These are phyloP conservation scores for Dromaius novaehollandiae DNA, from an alignment of 2,113 vertebrate species.

Conservation along the genomic window DNA sequence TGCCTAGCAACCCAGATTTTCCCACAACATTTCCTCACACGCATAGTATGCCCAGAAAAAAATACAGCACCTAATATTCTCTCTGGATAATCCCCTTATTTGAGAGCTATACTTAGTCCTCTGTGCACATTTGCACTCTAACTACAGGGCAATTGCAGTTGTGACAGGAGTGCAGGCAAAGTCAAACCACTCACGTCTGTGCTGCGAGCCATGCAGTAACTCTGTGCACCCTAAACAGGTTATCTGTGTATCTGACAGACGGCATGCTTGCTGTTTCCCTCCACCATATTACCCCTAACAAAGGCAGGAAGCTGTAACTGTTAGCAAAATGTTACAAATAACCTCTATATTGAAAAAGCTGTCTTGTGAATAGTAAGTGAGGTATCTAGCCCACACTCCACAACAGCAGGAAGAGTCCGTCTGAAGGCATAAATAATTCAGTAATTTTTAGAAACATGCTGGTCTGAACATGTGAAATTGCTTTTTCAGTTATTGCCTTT, in stretches of 20 bases:
- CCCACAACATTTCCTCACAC: constrained; percentile 71
- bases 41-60: background rate
- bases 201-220: background rate
- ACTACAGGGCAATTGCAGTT: background rate
- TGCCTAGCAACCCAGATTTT: constrained; percentile 70
- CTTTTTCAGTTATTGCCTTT: background rate
- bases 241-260: constrained; percentile 21
- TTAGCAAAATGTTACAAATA: constrained; percentile 31
- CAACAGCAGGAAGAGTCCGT: background rate
- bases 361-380: background rate
- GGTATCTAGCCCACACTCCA: background rate
- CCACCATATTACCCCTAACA: constrained; percentile 75
- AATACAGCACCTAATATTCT: constrained; percentile 21
- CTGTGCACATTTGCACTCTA: background rate
- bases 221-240: background rate
- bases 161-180: background rate
- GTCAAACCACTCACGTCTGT: background rate
- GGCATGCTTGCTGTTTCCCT: constrained; percentile 39
- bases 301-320: constrained; percentile 67
- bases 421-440: constrained; percentile 5
- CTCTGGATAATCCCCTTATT: background rate
- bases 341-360: constrained; percentile 9
- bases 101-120: background rate
- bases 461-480: background rate
- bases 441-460: background rate